Evolutionary conservation across 1,140 invertebrate species (phyloP), one percentile per base, ranked within the genome.

Genomic region (Tetramorium alpestre): DNA sequence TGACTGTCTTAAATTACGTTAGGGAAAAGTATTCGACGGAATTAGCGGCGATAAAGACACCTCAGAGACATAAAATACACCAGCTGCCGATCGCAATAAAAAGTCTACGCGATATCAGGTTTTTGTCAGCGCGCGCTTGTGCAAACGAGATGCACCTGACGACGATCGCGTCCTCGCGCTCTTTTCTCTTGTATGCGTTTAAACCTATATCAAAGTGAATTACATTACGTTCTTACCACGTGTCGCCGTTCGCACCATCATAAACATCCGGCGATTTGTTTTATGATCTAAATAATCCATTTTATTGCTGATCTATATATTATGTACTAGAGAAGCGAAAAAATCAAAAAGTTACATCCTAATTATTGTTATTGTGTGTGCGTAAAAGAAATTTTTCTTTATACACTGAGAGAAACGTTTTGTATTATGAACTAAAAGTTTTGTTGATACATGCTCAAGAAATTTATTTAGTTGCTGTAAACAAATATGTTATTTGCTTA

Each of bases 1-100:
- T 49, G 56, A 67, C 64, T 69, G 76, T 85, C 67, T 73, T 84
- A 38, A 90, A 89, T 88, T 82, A 64, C n/a, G 2, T 85, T 22
- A 77, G 82, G 22, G 60, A 75, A 38, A 67, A 28, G 47, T 51
- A n/a, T 73, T 60, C 25, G 51, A 47, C 22, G 80, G 54, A 84
- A 73, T 49, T 73, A 75, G n/a, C 28, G 18, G 13, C 44, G 54
- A 84, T 75, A 75, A 75, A 75, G 80, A 84, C 51, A 25, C 51
- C 18, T 60, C 67, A 10, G 28, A 11, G 69, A 49, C 44, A 49
- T 47, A 47, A 73, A 84, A 44, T 58, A 60, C 25, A 54, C 69
- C 80, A 75, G 80, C 41, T 84, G 69, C 44, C 56, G 80, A 75
- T 49, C 41, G 69, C 54, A 60, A 84, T 84, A 75, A 84, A 75